A percentile compares a stretch with the other conserved stretches of the same genome.
phyloP scores from a whole-genome alignment of 2,113 vertebrate species.

The Syrmaticus mikado region DNA sequence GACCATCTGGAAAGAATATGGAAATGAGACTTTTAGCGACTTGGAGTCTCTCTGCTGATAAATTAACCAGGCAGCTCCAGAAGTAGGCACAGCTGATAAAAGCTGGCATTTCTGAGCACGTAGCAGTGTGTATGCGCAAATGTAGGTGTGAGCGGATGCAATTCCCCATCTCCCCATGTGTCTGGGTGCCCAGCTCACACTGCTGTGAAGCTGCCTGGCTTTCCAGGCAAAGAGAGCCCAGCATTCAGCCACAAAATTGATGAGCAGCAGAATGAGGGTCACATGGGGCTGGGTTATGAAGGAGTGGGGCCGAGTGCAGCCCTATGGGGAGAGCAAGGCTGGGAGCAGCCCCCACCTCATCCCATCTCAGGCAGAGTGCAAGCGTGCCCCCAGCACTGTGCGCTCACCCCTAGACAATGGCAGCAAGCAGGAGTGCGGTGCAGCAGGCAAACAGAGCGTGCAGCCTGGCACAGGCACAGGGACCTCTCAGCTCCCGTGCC shows the following conservation, averaged over 20 bases:
- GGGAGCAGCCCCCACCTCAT: not conserved
- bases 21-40: constrained; percentile 48
- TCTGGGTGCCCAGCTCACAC: not conserved
- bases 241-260: not conserved
- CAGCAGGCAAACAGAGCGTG: rapidly evolving
- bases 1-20: constrained; percentile 73
- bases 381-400: rapidly evolving
- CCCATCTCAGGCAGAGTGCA: rapidly evolving
- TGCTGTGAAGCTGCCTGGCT: not conserved
- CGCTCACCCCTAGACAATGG: not conserved
- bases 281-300: not conserved
- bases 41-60: constrained; percentile 27
- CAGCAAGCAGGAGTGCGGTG: not conserved
- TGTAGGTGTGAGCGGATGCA: not conserved
- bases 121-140: rapidly evolving
- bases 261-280: rapidly evolving
- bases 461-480: not conserved
- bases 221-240: not conserved
- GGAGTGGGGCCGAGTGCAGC: not conserved
- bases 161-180: not conserved
- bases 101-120: not conserved
- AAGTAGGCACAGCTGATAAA: not conserved
- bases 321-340: not conserved
- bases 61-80: constrained; percentile 41
- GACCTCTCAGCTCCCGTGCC: constrained; percentile 13